These are phyloP conservation scores for Parnassius mnemosyne DNA, from an alignment of 2,888 invertebrate genomes.

Conservation along the genomic window DNA sequence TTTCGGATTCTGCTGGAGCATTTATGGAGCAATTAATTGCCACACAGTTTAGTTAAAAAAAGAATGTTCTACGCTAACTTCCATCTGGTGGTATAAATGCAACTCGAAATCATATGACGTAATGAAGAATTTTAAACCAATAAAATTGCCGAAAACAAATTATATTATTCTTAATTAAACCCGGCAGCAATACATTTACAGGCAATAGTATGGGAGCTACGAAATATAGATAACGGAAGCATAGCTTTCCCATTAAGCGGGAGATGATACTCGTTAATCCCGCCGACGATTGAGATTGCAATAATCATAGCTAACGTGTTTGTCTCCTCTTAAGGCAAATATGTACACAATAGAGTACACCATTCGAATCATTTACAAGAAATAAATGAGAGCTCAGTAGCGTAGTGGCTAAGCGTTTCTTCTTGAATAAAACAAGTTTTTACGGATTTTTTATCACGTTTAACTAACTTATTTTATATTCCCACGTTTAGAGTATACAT, in stretches of 20 bases:
- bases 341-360: constrained; percentile 1
- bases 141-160: no score
- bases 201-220: constrained; percentile 10
- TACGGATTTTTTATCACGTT: no score
- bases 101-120: no score
- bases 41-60: no score
- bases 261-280: constrained; percentile 42
- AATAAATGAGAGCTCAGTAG: constrained; percentile 5
- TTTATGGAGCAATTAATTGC: no score
- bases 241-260: constrained; percentile 42
- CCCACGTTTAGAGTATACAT: neutral
- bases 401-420: no score
- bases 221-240: constrained; percentile 28
- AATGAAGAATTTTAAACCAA: no score
- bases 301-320: constrained; percentile 21
- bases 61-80: no score
- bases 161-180: neutral
- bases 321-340: constrained; percentile 9
- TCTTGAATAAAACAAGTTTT: no score
- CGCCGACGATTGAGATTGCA: constrained; percentile 30
- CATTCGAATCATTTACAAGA: neutral
- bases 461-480: constrained; percentile 5
- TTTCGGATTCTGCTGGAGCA: no score
- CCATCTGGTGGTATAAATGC: no score
- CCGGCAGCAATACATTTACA: constrained; percentile 15